phyloP scores from a whole-genome alignment of 23 tunicate genomes.

The Ciona savignyi region DNA sequence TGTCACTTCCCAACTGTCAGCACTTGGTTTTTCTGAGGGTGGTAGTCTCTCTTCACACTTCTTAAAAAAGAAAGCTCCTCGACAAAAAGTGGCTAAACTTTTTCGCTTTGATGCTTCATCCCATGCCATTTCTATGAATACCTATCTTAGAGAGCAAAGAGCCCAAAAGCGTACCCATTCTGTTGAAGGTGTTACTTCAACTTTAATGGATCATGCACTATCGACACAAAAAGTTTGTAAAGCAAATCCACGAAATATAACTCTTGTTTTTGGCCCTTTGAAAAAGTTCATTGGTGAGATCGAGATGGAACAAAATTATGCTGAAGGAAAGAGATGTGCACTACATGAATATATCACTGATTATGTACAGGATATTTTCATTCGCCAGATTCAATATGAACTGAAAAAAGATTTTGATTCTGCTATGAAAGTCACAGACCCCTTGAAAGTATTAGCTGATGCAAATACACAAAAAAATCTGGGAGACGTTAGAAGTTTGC shows the following conservation, averaged over 20 bases:
- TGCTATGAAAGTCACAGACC: slow-evolving; percentile 96
- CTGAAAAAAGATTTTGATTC: slow-evolving; percentile 89
- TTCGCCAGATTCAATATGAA: slow-evolving; percentile 85
- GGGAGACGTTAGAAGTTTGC: slow-evolving; percentile 32
- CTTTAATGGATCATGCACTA: slow-evolving; percentile 62
- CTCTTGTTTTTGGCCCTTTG: slow-evolving; percentile 73
- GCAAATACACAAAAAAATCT: slow-evolving; percentile 28
- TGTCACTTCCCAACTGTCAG: slow-evolving; percentile 32
- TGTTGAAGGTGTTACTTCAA: slow-evolving; percentile 10
- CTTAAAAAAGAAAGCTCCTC: slow-evolving; percentile 31
- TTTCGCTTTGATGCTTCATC: slow-evolving; percentile 93
- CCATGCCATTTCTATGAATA: slow-evolving; percentile 98
- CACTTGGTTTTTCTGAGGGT: slow-evolving; percentile 42
- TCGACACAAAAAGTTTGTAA: slow-evolving; percentile 90
- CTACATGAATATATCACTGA: slow-evolving; percentile 88
- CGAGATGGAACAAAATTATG: slow-evolving; percentile 35
- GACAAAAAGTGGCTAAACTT: slow-evolving; percentile 59
- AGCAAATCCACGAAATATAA: slow-evolving; percentile 85
- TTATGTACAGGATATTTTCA: slow-evolving; percentile 91
- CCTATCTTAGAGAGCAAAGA: slow-evolving; percentile 81
- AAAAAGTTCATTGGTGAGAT: slow-evolving; percentile 77
- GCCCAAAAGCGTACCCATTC: slow-evolving; percentile 58
- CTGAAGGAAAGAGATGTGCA: slow-evolving; percentile 36
- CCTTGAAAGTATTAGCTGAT: slow-evolving; percentile 79
- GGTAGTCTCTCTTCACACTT: slow-evolving; percentile 78